Percentiles rank a stretch among this genome's conserved stretches.
Evolutionary conservation across 2,113 vertebrate species (phyloP).

Genomic region (Struthidea cinerea): DNA sequence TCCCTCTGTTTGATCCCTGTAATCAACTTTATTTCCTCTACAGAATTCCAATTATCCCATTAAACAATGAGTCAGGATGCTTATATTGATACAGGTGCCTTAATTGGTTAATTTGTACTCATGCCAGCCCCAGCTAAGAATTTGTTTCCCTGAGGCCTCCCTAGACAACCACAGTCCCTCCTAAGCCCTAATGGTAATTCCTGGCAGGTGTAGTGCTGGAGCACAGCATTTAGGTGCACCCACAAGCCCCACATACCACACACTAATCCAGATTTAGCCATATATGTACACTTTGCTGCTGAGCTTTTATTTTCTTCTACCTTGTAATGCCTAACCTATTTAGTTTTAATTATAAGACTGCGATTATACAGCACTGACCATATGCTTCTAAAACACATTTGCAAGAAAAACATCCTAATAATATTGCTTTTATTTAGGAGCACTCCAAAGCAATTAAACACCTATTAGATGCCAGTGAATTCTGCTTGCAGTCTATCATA

Average conservation of each 20-base stretch:
- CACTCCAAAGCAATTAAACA: constrained; percentile 29
- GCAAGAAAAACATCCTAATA: neutral
- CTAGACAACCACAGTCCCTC: neutral
- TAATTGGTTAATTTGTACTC: constrained; percentile 40
- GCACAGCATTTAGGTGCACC: neutral
- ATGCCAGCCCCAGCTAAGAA: neutral
- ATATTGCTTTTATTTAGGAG: neutral
- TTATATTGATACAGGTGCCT: constrained; percentile 48
- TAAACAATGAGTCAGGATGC: constrained; percentile 48
- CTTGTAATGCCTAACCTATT: neutral
- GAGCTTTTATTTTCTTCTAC: neutral
- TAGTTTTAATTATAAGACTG: neutral
- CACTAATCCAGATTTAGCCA: neutral
- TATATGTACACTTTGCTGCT: neutral
- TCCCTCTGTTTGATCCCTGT: neutral
- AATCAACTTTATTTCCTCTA: constrained; percentile 37
- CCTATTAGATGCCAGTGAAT: neutral
- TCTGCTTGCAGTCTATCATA: constrained; percentile 8
- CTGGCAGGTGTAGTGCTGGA: neutral
- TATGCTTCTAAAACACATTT: neutral
- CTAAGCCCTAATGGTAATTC: neutral
- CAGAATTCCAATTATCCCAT: constrained; percentile 46
- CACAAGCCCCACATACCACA: neutral
- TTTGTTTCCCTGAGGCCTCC: neutral
- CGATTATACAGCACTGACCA: rapidly evolving